Conservation (phyloP, 2,797 vertebrate genomes). For the Onychomys torridus region DNA sequence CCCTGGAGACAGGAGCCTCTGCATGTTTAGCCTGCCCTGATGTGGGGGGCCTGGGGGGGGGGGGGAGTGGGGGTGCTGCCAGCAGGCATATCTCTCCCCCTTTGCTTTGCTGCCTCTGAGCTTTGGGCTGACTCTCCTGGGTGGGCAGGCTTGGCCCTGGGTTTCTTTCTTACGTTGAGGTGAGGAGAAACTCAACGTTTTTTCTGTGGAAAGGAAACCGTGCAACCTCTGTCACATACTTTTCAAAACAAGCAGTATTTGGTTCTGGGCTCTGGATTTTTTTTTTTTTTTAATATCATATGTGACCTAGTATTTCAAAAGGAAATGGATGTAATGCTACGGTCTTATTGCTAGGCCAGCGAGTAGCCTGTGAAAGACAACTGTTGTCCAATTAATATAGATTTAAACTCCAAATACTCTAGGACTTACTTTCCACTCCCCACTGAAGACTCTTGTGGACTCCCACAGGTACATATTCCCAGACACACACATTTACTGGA, state of each 20-base stretch:
- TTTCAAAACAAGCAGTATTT: not conserved
- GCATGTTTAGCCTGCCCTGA: conserved; percentile 89
- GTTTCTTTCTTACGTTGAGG: not conserved
- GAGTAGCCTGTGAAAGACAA: not conserved
- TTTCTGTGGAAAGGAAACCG: conserved; percentile 14
- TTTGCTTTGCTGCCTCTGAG: not conserved
- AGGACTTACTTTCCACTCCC: not conserved
- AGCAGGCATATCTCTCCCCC: conserved; percentile 29
- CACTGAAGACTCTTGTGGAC: accelerated
- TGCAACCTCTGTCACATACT: not conserved
- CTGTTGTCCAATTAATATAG: not conserved
- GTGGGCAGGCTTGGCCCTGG: not conserved
- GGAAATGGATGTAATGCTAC: not conserved
- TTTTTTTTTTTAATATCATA: not conserved
- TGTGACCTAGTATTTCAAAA: conserved; percentile 28
- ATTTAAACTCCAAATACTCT: not conserved
- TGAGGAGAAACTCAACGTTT: not conserved
- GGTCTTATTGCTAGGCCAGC: not conserved
- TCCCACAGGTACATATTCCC: not conserved
- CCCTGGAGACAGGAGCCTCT: conserved; percentile 90
- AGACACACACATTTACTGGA: not conserved
- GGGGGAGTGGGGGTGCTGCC: conserved; percentile 75
- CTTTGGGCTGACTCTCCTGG: not conserved
- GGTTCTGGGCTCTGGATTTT: not conserved
- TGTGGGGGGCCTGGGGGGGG: conserved; percentile 82